Conservation (phyloP, 2,113 vertebrate genomes). For the Elgaria multicarinata region DNA sequence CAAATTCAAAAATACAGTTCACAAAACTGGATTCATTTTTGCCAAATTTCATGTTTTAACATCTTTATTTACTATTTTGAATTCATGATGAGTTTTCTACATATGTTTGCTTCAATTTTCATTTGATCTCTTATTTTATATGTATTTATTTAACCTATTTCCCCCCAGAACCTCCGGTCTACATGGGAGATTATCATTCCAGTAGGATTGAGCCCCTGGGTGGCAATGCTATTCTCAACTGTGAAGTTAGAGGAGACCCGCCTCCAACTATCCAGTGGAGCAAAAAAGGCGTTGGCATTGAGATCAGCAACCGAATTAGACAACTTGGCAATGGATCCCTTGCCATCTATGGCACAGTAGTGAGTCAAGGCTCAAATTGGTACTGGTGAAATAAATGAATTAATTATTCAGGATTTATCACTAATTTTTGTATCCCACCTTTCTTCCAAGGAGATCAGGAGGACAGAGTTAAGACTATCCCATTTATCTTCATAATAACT, state of each 20-base stretch:
- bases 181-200: slow-evolving; percentile 88
- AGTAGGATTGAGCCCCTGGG: slow-evolving; percentile 91
- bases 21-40: not conserved
- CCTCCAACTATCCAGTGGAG: slow-evolving; percentile 93
- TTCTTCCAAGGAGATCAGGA: not conserved
- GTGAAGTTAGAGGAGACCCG: slow-evolving; percentile 94
- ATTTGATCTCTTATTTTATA: not conserved
- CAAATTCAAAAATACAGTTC: not conserved
- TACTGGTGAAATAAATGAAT: not conserved
- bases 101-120: not conserved
- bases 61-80: not conserved
- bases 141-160: not conserved
- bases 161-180: slow-evolving; percentile 91
- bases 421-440: not conserved
- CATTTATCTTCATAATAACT: not conserved
- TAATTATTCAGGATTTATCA: not conserved
- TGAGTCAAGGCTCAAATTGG: slow-evolving; percentile 68
- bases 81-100: not conserved
- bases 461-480: not conserved
- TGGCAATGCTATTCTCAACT: slow-evolving; percentile 91
- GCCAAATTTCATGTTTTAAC: not conserved
- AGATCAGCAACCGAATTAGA: slow-evolving; percentile 84
- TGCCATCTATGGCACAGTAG: slow-evolving; percentile 93
- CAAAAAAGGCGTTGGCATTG: slow-evolving; percentile 85
- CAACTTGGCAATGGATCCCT: slow-evolving; percentile 93